Evolutionary conservation across 2,888 invertebrate genomes (phyloP).

Genomic region (Protophormia terraenovae): DNA sequence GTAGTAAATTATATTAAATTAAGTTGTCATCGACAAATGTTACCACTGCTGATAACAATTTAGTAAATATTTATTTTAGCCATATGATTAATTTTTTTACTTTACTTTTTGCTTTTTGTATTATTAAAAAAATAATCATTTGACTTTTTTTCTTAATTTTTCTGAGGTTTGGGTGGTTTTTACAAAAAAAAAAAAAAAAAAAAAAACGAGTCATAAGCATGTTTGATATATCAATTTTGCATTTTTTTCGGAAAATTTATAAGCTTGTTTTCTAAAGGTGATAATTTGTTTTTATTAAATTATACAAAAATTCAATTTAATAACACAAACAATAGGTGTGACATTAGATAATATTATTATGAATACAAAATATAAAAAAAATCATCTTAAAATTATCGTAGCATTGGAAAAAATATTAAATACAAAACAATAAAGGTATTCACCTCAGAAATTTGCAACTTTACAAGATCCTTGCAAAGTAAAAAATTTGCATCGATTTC

Average conservation of each 20-base stretch:
- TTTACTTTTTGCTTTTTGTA: background rate
- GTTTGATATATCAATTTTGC: slow-evolving; percentile 1
- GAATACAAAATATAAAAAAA: background rate
- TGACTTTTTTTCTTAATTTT: background rate
- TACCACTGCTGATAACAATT: slow-evolving; percentile 16
- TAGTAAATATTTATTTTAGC: slow-evolving; percentile 58
- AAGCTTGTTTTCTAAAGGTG: background rate
- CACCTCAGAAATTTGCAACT: too few species aligned
- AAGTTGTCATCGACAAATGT: slow-evolving; percentile 44
- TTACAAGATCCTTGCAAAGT: too few species aligned
- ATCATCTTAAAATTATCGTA: background rate
- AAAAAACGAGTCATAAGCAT: slow-evolving; percentile 24
- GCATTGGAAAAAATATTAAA: background rate
- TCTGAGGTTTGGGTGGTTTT: background rate
- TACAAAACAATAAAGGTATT: background rate
- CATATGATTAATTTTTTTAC: slow-evolving; percentile 36
- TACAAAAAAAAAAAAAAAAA: too few species aligned
- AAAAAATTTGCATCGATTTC: too few species aligned
- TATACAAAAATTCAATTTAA: background rate
- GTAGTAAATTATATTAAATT: slow-evolving; percentile 49
- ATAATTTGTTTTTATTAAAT: slow-evolving; percentile 6
- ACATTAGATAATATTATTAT: background rate
- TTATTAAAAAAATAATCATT: too few species aligned
- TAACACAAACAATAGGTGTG: background rate
- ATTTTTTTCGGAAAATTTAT: slow-evolving; percentile 5